Base-by-base conservation (phyloP, 2,888 invertebrate species). In the Neocrepidodera transversa region DNA sequence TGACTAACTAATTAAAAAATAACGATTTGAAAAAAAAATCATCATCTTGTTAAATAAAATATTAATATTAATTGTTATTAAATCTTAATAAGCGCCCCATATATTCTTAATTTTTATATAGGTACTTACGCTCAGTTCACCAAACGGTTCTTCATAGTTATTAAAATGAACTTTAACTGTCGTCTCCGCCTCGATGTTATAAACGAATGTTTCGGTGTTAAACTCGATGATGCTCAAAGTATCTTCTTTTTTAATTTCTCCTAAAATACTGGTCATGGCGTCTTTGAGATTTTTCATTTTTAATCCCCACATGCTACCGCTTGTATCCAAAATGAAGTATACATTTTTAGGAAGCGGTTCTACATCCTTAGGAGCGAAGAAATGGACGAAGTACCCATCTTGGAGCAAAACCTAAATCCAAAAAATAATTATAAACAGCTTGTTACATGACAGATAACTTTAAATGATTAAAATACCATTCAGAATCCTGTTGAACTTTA, bases 181-280 rank as follows among this genome's bases (percentile, higher is more conserved):
- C 2, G 18, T 32, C 28, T 52, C 80, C 58, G 82, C 81, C 40
- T 82, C 78, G 26, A 86, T 74, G 64, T 85, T 81, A 75, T 85
- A 85, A 0, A 85, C 82, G 36, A 71, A 71, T 0, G 79, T 79
- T 10, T 75, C 73, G 11, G 83, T 83, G 32, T 82, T 82, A 73
- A 90, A 90, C 66, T 87, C 83, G 13, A 90, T 82, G 56, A 90
- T 84, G 69, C 85, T 87, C 78, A 90, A 88, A 66, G 82, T 83
- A 75, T 90, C 90, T 1, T 84, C 82, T 0, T 77, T 65, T 55
- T 85, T 82, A 17, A 90, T 80, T 66, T 88, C 85, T 10, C 78
- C 77, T 10, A 90, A 80, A 62, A 90, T 87, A 26, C 82, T 81
- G 60, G 78, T 75, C 86, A 88, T 87, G 32, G 88, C 87, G 38